Conservation (phyloP, 2,888 invertebrate genomes). For the Plebejus melissa region DNA sequence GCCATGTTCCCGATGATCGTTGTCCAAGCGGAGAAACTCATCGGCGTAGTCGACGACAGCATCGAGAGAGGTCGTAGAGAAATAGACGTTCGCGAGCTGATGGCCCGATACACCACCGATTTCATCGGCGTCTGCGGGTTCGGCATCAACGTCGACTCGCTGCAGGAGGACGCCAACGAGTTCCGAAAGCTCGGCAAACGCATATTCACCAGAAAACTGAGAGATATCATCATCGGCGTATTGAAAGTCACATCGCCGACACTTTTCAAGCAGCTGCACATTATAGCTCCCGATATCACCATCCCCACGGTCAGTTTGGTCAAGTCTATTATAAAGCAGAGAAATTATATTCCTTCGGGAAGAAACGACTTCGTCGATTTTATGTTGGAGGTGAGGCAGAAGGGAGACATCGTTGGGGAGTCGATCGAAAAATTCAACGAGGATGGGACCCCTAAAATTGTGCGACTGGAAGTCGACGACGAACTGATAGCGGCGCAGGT, state of each 20-base stretch:
- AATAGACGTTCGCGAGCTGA: conserved; percentile 57
- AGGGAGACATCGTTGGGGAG: conserved; percentile 53
- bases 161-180: conserved; percentile 59
- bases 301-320: conserved; percentile 43
- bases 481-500: conserved; percentile 53
- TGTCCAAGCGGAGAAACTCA: conserved; percentile 2
- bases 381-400: conserved; percentile 45
- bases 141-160: conserved; percentile 61
- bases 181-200: conserved; percentile 61
- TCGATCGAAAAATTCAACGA: conserved; percentile 49
- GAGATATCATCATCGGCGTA: conserved; percentile 50
- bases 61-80: neutral
- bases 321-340: conserved; percentile 46
- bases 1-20: conserved; percentile 54
- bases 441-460: conserved; percentile 49
- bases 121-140: conserved; percentile 69
- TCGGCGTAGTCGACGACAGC: neutral
- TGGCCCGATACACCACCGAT: conserved; percentile 69
- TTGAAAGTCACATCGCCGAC: conserved; percentile 48
- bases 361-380: conserved; percentile 50
- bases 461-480: conserved; percentile 50
- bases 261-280: conserved; percentile 39
- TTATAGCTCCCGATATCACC: conserved; percentile 39
- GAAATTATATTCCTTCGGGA: conserved; percentile 50
- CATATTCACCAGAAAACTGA: conserved; percentile 55